A percentile compares a stretch with the other conserved stretches of the same genome.
Conservation (phyloP, 2,888 invertebrate genomes). For the Drosophila testacea region DNA sequence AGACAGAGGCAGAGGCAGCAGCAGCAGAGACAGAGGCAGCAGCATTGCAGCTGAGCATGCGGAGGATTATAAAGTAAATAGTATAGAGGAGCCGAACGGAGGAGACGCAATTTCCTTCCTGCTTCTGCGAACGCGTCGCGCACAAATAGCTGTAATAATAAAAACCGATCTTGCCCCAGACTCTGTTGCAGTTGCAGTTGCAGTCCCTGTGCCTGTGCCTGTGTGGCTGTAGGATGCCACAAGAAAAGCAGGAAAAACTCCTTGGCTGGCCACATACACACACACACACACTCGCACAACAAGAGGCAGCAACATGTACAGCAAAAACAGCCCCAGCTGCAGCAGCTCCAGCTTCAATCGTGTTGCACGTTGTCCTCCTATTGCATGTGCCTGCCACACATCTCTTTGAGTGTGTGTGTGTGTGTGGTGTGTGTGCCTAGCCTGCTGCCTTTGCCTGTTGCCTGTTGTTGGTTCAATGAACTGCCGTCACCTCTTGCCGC, state of each 20-base stretch:
- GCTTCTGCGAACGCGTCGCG: constrained; percentile 40
- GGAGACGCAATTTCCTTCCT: constrained; percentile 71
- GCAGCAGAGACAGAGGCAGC: constrained; percentile 17
- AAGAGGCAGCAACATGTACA: constrained; percentile 5
- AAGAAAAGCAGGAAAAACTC: constrained; percentile 80
- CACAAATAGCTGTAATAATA: constrained; percentile 74
- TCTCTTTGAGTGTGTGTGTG: constrained; percentile 17
- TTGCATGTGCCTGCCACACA: constrained; percentile 42
- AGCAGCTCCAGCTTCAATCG: constrained; percentile 17
- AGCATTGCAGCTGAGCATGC: constrained; percentile 43
- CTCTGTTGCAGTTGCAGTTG: constrained; percentile 32
- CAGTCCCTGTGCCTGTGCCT: constrained; percentile 42
- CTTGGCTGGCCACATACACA: constrained; percentile 56
- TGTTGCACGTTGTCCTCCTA: constrained; percentile 61
- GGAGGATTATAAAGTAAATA: constrained; percentile 72
- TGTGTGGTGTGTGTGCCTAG: constrained; percentile 33
- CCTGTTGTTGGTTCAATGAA: constrained; percentile 74
- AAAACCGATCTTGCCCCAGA: constrained; percentile 46
- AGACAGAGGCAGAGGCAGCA: not conserved
- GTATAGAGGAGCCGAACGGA: constrained; percentile 17
- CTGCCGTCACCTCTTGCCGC: constrained; percentile 75
- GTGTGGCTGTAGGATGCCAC: constrained; percentile 71
- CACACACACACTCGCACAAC: constrained; percentile 14
- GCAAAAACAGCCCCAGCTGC: constrained; percentile 24
- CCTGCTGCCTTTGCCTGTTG: constrained; percentile 34